Base-by-base conservation (phyloP, 2,113 vertebrate species). In the Anolis sagrei region DNA sequence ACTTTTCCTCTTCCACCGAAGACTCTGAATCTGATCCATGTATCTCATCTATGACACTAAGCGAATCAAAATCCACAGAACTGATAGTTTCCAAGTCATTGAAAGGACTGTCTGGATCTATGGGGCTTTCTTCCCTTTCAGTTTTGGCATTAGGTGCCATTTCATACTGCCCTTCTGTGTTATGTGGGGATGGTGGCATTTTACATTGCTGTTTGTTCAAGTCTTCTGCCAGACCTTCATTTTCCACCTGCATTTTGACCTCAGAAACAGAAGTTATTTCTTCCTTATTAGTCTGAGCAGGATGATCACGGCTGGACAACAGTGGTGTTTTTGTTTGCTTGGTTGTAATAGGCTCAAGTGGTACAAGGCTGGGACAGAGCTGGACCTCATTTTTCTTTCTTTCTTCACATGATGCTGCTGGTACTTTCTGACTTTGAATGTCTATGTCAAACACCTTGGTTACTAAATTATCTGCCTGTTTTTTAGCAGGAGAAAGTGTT, bases 401-500 rank as follows among this genome's bases (percentile, higher is more conserved):
- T 16, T 58, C 54, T 58, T 58, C 54, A 58, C 86, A 21, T 91
- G 79, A 81, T 18, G 84, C 86, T 18, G 92, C 70, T 27, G 82
- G 69, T 64, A 93, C 85, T 76, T 89, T 66, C 49, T 93, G 93
- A 82, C 89, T 58, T 0, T 11, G 75, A 1, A 89, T 89, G 54
- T 94, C 92, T 23, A 78, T 39, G 64, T 85, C 80, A 84, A 75
- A 39, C 9, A 81, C 16, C 4, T 14, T 89, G 84, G 8, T 23
- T 82, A 89, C 87, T 70, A 90, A 84, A 82, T 91, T 83, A 86
- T 90, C 90, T 5, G 62, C 61, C 74, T 95, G 95, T 44, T 97
- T 99, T 94, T 99, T 99, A 88, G 97, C 96, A 54, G 99, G 98
- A 80, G 99, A 99, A 88, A 99, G 96, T 72, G 98, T 99, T 87